Percentiles rank a stretch among this genome's conserved stretches.
phyloP scores from a whole-genome alignment of 1,140 invertebrate genomes.

The Drosophila watanabei region DNA sequence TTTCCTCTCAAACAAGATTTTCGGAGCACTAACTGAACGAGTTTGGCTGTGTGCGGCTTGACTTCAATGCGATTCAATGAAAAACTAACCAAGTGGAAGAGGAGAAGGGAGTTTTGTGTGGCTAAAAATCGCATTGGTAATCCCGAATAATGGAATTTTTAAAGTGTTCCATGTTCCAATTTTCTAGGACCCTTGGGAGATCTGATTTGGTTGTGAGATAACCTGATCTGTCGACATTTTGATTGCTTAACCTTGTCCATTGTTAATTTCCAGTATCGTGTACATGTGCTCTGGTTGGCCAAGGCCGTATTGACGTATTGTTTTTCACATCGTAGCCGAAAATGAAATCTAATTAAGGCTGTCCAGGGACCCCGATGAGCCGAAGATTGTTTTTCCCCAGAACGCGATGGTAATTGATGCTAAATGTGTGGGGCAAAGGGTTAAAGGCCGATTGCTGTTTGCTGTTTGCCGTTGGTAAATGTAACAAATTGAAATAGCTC shows the following conservation, averaged over 20 bases:
- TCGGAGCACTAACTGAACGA: conserved; percentile 4
- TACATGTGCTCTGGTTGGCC: conserved; percentile 22
- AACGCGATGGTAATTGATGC: conserved; percentile 38
- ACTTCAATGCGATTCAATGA: conserved; percentile 63
- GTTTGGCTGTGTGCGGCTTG: conserved; percentile 45
- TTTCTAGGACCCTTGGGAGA: neutral
- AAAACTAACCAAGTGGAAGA: conserved; percentile 47
- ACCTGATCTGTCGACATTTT: conserved; percentile 22
- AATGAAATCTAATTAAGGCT: conserved; percentile 71
- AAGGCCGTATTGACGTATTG: conserved; percentile 38
- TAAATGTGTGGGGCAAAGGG: conserved; percentile 7
- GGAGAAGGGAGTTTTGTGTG: neutral
- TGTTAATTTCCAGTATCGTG: conserved; percentile 40
- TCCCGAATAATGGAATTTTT: conserved; percentile 37
- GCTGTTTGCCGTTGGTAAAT: conserved; percentile 63
- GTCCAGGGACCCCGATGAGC: neutral
- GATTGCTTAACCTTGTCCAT: conserved; percentile 38
- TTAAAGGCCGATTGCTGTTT: conserved; percentile 10
- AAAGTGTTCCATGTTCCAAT: conserved; percentile 13
- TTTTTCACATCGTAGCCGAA: conserved; percentile 47
- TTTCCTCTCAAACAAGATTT: conserved; percentile 21
- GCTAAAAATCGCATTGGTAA: conserved; percentile 17
- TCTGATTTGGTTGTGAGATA: neutral
- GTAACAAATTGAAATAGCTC: conserved; percentile 62
- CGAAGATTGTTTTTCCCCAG: conserved; percentile 35